Evolutionary conservation across 2,797 vertebrate genomes (phyloP), one percentile per base, ranked within the genome.

Genomic region (Ambastaia sidthimunki): DNA sequence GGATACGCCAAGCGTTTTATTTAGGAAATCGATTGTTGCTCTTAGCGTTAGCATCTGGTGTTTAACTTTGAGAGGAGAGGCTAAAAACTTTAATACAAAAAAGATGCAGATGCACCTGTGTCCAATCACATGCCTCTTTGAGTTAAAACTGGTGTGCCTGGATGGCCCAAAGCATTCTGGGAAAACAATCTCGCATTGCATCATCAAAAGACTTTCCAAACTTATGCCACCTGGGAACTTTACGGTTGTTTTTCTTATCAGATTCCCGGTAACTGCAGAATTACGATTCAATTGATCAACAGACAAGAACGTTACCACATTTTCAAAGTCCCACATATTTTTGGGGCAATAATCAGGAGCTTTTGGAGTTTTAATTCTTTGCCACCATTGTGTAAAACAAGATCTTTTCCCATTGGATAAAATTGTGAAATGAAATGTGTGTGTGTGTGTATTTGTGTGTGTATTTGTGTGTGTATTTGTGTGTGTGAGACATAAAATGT

Each of bases 71-170:
- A 55, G 41, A 44, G 23, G 23, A n/a, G 68, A 63, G 12, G 25
- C 67, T 50, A 7, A 31, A 76, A 55, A 50, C 34, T 69, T 81
- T 66, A 81, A 85, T 81, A 76, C 65, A 76, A 55, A 81, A 84
- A 86, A 78, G 71, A 82, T 84, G 80, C 68, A 37, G 59, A 44
- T 75, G 74, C 85, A 81, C 83, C 85, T 84, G 82, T 79, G 52
- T 76, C 78, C 50, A 84, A 84, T 84, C 78, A 77, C 41, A 71
- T 34, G 59, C 65, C 15, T 75, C 67, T 80, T 15, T 71, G 25
- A 80, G 23, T 63, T 81, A 85, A 82, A 78, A 19, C 54, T 59
- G 55, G 69, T 74, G 70, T 76, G n/a, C 74, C 77, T 72, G 48
- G 78, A 71, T 52, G 54, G 54, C 52, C 62, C 31, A 72, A 16